Evolutionary conservation across 1,140 invertebrate species (phyloP), one percentile per base, ranked within the genome.

Genomic region (Euglossa dilemma): DNA sequence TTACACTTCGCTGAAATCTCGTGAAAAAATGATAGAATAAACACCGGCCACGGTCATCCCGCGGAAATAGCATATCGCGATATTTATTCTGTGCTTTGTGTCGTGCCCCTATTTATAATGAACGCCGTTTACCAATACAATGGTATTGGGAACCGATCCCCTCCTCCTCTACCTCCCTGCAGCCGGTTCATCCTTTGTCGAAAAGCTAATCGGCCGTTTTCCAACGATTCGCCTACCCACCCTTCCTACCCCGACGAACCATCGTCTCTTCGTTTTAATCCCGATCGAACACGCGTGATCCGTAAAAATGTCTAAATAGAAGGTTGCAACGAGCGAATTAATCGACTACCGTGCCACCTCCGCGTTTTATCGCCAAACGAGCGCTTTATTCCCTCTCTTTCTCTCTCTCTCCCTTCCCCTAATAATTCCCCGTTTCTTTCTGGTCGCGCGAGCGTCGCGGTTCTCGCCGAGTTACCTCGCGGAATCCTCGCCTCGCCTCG

Each of bases 21-120:
- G 82, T 89, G 78, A 88, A 89, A 89, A 89, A 89, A 84, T 88
- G 85, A 89, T 89, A 89, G 88, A 89, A 88, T 88, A 89, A 89
- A 89, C 87, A 89, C 25, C 73, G 80, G 61, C 28, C 50, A 20
- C 87, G 61, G 61, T 71, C 57, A 71, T 66, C 73, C 80, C 84
- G 56, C 77, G 87, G 84, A 81, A 77, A 81, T 80, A 83, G 87
- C 74, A 88, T 88, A 89, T 88, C 81, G 67, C 77, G 80, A 88
- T 88, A 89, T 88, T 88, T 86, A 88, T 88, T 89, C 87, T 85
- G 87, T 18, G 86, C 87, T 88, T 88, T 83, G 80, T 85, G 81
- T 87, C 85, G 69, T 87, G 66, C 61, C 70, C 85, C 86, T 87
- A 87, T 87, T 87, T 87, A 87, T 87, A 87, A 87, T 87, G 86